Conservation (phyloP, 30 jellyfish, hydroid and myxozoan genomes). For the Rhopilema esculentum region DNA sequence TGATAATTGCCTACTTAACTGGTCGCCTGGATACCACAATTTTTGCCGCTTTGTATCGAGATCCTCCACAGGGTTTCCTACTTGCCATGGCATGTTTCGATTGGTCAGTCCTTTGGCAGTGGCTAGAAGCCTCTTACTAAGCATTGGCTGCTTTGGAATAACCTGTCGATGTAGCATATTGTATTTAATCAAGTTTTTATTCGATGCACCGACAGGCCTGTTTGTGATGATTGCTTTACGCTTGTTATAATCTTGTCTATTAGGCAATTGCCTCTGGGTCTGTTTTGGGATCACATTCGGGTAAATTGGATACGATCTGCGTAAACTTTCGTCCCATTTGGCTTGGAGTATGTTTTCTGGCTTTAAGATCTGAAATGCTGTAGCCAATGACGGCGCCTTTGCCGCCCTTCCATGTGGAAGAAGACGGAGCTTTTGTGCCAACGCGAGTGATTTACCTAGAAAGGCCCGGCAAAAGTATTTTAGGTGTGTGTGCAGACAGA, state of each 20-base stretch:
- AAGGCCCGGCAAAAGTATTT: neutral
- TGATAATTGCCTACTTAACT: neutral
- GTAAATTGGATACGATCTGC: neutral
- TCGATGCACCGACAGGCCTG: neutral
- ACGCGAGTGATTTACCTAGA: constrained; percentile 1
- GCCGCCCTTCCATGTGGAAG: neutral
- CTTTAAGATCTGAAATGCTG: constrained; percentile 33
- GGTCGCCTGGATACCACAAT: constrained; percentile 74
- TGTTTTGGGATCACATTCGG: neutral
- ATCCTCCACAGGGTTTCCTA: neutral
- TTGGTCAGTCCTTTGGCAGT: neutral
- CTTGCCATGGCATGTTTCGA: neutral
- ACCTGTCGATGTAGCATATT: constrained; percentile 4
- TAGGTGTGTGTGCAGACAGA: neutral
- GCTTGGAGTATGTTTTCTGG: constrained; percentile 5
- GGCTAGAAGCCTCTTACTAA: neutral
- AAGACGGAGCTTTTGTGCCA: neutral
- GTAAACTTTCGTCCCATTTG: neutral
- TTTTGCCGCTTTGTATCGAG: constrained; percentile 46
- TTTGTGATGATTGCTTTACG: neutral
- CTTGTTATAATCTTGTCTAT: neutral
- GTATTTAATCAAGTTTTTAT: neutral
- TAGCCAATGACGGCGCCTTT: constrained; percentile 31
- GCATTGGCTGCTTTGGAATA: neutral
- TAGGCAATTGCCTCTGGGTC: neutral